These are phyloP conservation scores for Actinemys pallida DNA, from an alignment of 2,113 vertebrate species.

Conservation along the genomic window DNA sequence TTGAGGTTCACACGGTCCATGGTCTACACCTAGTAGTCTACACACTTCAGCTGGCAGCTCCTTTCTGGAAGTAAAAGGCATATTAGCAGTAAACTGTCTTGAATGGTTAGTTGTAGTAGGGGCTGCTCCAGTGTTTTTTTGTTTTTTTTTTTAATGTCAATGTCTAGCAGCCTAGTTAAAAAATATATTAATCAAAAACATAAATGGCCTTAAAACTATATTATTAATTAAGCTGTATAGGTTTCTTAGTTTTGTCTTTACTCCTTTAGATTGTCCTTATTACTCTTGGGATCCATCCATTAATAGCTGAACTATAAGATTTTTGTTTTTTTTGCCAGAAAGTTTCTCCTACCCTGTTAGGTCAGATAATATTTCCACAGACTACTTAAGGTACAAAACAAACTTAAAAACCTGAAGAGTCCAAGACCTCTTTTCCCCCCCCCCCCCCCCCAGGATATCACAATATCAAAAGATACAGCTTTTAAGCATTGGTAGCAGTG, in stretches of 20 bases:
- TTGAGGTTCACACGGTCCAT: not conserved
- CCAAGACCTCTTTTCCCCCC: rapidly evolving
- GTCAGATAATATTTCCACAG: not conserved
- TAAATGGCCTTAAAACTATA: not conserved
- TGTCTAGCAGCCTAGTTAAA: not conserved
- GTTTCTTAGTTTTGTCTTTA: not conserved
- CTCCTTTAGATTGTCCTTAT: not conserved
- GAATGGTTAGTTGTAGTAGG: too few relatives aligned
- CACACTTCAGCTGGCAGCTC: not conserved
- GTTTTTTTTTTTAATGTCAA: not conserved
- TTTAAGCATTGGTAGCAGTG: too few relatives aligned
- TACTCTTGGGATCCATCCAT: not conserved
- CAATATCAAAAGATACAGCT: not conserved
- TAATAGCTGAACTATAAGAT: not conserved
- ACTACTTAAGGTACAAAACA: not conserved
- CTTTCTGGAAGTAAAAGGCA: not conserved
- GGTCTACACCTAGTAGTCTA: not conserved
- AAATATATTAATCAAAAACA: not conserved
- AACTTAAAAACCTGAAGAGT: too few relatives aligned
- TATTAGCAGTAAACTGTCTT: not conserved
- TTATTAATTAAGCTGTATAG: too few relatives aligned
- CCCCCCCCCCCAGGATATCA: not conserved
- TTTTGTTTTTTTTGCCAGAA: not conserved
- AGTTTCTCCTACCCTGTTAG: not conserved
- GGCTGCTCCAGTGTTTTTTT: too few relatives aligned